A percentile compares a stretch with the other conserved stretches of the same genome.
These are phyloP conservation scores for Enteromius fasciolatus DNA, from an alignment of 2,797 vertebrate species.

Conservation along the genomic window DNA sequence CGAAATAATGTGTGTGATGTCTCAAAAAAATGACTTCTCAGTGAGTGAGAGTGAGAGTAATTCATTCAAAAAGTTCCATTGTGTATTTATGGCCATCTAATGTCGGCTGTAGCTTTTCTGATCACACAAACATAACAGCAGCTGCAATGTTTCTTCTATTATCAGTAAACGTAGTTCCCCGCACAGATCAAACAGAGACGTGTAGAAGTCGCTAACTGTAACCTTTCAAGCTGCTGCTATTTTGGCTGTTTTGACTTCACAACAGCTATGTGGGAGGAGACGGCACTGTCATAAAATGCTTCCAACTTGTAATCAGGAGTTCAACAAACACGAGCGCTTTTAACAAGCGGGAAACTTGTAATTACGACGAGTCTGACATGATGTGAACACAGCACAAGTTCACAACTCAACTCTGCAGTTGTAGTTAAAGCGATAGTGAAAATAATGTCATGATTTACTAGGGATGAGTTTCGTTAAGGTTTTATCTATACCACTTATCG, in stretches of 20 bases:
- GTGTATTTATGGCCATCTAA: not conserved
- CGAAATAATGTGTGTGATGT: not conserved
- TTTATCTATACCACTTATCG: too few relatives aligned
- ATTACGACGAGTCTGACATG: not conserved
- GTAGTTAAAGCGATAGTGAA: not conserved
- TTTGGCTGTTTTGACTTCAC: not conserved
- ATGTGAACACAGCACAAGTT: not conserved
- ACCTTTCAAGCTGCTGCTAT: not conserved
- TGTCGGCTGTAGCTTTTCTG: not conserved
- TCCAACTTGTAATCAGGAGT: constrained; percentile 11
- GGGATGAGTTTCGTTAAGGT: too few relatives aligned
- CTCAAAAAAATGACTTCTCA: not conserved
- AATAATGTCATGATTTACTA: not conserved
- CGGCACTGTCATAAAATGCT: not conserved
- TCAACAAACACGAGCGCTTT: not conserved
- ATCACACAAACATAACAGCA: not conserved
- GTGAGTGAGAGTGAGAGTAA: not conserved
- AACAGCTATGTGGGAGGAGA: not conserved
- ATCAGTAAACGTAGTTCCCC: not conserved
- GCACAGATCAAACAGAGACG: not conserved
- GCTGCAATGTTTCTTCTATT: not conserved
- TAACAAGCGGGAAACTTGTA: not conserved
- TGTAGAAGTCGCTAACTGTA: not conserved
- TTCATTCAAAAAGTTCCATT: not conserved
- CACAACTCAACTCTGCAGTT: not conserved